Conservation (phyloP, 2,888 invertebrate genomes). For the Thysanoteuthis rhombus region DNA sequence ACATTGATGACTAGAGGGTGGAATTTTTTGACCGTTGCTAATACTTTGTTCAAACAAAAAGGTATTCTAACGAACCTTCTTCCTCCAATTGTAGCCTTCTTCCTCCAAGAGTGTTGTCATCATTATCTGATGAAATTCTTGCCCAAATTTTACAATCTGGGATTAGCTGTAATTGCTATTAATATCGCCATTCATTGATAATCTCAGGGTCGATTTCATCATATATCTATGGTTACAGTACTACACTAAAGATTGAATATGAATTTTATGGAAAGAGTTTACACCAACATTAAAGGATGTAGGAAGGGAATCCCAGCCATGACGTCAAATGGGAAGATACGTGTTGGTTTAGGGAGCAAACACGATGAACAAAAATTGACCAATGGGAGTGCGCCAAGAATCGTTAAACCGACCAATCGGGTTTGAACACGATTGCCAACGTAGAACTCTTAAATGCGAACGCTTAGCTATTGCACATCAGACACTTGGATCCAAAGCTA, state of each 20-base stretch:
- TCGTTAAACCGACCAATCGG: slow-evolving; percentile 21
- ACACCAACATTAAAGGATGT: background rate
- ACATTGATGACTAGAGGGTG: no score
- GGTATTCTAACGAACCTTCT: background rate
- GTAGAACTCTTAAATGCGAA: background rate
- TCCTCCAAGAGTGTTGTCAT: background rate
- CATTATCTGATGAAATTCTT: background rate
- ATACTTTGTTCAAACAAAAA: no score
- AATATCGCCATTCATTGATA: background rate
- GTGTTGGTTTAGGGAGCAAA: slow-evolving; percentile 23
- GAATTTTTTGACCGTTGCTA: no score
- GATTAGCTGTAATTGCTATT: background rate
- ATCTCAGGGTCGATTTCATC: background rate
- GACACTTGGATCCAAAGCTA: background rate
- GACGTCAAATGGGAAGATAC: slow-evolving; percentile 28
- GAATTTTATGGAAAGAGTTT: background rate
- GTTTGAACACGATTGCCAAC: slow-evolving; percentile 19
- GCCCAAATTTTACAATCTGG: background rate
- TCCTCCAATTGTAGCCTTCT: background rate
- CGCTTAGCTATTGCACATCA: background rate
- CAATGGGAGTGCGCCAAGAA: slow-evolving; percentile 26
- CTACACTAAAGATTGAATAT: background rate
- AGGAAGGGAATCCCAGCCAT: slow-evolving; percentile 15
- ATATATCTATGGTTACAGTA: background rate
- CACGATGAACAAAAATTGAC: slow-evolving; percentile 13